A percentile compares a stretch with the other conserved stretches of the same genome.
Evolutionary conservation across 1,140 invertebrate species (phyloP).

Genomic region (Drosophila busckii): DNA sequence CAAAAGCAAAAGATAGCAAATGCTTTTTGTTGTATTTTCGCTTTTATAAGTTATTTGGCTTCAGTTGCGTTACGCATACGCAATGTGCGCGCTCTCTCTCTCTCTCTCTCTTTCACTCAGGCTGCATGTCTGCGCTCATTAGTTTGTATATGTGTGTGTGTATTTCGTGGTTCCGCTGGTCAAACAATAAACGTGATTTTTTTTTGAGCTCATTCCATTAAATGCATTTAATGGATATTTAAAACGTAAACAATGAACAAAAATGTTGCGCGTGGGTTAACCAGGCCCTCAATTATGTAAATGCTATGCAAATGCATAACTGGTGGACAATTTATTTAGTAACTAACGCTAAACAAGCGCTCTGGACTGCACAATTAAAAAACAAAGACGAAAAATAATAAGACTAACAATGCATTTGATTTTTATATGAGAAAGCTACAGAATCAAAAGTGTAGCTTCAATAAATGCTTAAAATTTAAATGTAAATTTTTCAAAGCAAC

Average conservation of each 20-base stretch:
- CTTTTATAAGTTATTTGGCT: slow-evolving; percentile 31
- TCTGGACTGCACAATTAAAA: no score
- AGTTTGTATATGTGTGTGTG: slow-evolving; percentile 25
- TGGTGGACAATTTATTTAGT: no score
- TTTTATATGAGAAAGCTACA: no score
- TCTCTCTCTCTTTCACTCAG: neutral
- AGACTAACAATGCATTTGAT: no score
- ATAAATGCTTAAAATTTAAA: no score
- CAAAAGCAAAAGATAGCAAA: neutral
- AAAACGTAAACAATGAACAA: slow-evolving; percentile 62
- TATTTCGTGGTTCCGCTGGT: slow-evolving; percentile 41
- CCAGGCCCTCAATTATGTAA: slow-evolving; percentile 4
- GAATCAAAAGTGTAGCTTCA: no score
- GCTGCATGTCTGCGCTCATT: slow-evolving; percentile 21
- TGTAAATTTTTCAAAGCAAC: no score
- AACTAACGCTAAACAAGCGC: no score
- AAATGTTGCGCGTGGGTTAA: slow-evolving; percentile 30
- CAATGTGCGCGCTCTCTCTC: slow-evolving; percentile 13
- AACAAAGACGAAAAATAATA: no score
- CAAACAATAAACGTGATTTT: slow-evolving; percentile 63
- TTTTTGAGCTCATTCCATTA: slow-evolving; percentile 58
- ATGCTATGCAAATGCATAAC: neutral
- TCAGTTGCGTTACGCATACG: slow-evolving; percentile 33
- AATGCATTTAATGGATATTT: slow-evolving; percentile 67
- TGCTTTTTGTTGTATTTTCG: slow-evolving; percentile 20